phyloP scores from a whole-genome alignment of 2,797 vertebrate genomes.

The Anomalospiza imberbis region DNA sequence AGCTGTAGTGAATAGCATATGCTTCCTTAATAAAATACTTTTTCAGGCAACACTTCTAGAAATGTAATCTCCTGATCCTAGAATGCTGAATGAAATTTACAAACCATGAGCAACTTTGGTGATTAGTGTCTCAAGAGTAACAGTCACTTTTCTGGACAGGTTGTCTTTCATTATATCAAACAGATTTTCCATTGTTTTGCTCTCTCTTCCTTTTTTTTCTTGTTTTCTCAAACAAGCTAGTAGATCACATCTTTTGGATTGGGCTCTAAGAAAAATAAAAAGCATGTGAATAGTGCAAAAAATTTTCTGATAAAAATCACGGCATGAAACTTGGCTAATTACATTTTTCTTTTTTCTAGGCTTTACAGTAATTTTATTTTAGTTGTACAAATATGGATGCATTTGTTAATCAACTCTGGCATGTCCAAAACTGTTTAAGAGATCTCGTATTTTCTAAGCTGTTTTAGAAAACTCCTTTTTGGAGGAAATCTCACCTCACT shows the following conservation, averaged over 20 bases:
- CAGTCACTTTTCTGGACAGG: constrained; percentile 52
- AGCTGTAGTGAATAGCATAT: constrained; percentile 51
- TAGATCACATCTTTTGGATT: neutral
- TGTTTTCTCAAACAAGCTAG: neutral
- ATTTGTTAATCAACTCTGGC: constrained; percentile 53
- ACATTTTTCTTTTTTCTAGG: constrained; percentile 29
- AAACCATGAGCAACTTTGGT: constrained; percentile 39
- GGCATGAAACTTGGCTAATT: constrained; percentile 9
- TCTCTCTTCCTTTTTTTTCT: neutral
- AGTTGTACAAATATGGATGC: constrained; percentile 23
- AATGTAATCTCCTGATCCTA: constrained; percentile 14
- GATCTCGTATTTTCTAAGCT: constrained; percentile 8
- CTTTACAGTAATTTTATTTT: constrained; percentile 39
- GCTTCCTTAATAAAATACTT: constrained; percentile 30
- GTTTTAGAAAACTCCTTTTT: constrained; percentile 10
- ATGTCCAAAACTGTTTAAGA: constrained; percentile 30
- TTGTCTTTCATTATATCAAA: constrained; percentile 28
- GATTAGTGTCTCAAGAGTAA: constrained; percentile 48
- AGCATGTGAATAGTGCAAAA: neutral
- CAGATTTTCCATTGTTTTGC: constrained; percentile 45
- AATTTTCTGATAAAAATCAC: neutral
- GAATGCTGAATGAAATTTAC: constrained; percentile 49
- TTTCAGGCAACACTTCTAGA: constrained; percentile 41
- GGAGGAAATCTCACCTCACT: neutral
- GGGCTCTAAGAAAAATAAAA: neutral